Evolutionary conservation across 1,140 invertebrate species (phyloP).

Genomic region (Aphelenchoides besseyi): DNA sequence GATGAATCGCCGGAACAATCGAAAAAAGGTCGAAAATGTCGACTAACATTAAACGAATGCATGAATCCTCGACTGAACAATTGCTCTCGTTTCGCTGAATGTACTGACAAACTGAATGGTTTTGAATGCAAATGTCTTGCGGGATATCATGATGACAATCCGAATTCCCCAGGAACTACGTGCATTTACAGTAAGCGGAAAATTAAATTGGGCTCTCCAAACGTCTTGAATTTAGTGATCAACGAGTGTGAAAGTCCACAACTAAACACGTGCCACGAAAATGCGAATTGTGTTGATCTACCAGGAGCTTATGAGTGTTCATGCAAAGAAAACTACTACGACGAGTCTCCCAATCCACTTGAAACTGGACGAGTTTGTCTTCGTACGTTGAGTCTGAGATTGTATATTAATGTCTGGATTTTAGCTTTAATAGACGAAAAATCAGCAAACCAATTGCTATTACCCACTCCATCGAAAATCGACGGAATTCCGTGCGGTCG

Average conservation of each 20-base stretch:
- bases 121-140: slow-evolving; percentile 36
- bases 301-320: slow-evolving; percentile 83
- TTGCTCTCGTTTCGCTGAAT: slow-evolving; percentile 60
- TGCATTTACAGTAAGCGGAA: slow-evolving; percentile 38
- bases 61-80: slow-evolving; percentile 59
- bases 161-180: slow-evolving; percentile 30
- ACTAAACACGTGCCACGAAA: slow-evolving; percentile 81
- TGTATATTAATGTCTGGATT: background rate
- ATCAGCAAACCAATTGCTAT: background rate
- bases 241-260: slow-evolving; percentile 81
- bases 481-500: slow-evolving; percentile 51
- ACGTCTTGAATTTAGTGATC: slow-evolving; percentile 62
- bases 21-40: slow-evolving; percentile 49
- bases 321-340: slow-evolving; percentile 73
- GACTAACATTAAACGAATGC: slow-evolving; percentile 53
- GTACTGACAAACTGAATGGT: slow-evolving; percentile 52
- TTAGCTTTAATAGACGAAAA: background rate
- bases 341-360: slow-evolving; percentile 38
- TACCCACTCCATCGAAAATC: background rate
- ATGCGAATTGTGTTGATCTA: slow-evolving; percentile 77
- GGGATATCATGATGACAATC: slow-evolving; percentile 46
- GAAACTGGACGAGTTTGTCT: slow-evolving; percentile 54
- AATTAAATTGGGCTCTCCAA: background rate
- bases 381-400: slow-evolving; percentile 4
- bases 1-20: slow-evolving; percentile 57